Evolutionary conservation across 92 coral and sea anemone species (phyloP), one percentile per base, ranked within the genome.

Genomic region (Heliopora coerulea): DNA sequence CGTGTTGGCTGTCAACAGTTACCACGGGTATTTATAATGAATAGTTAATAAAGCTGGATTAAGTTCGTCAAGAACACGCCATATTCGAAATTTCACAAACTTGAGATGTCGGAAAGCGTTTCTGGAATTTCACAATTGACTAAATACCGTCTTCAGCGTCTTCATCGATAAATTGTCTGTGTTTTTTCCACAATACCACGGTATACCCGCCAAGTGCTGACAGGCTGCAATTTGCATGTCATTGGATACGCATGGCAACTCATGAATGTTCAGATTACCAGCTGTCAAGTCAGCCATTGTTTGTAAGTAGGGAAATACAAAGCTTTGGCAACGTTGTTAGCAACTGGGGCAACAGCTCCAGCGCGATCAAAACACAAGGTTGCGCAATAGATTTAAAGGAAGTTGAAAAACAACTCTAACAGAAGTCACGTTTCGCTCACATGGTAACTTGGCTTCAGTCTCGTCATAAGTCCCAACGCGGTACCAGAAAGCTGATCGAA

Each of bases 241-340:
- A 56, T 56, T 56, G 30, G 61, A 56, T 28, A 56, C 61, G 61
- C 61, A 56, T 56, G 61, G 61, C 28, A 56, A 56, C 61, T 56
- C 61, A 3, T 3, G 31, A 13, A 14, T 23, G 61, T 17, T 56
- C 61, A 17, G 61, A 56, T 56, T 56, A 56, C 61, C 61, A 56
- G 61, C 61, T 56, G 61, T 56, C 61, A 56, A 56, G 1, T 3
- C 52, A 46, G 15, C 12, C 30, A 14, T 56, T 56, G 61, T 56
- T 56, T 23, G n/a, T 4, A 8, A 7, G 12, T 6, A 2, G 2
- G n/a, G 52, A 15, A 46, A 46, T 2, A 46, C 52, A 29, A 14
- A 23, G 61, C 12, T 15, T 56, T 23, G 9, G 30, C 30, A 17
- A 56, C 17, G 29, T 15, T 15, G 9, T 56, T 56, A 28, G 61